These are phyloP conservation scores for Heterodera carotae DNA, from an alignment of 1,140 invertebrate species.

Conservation along the genomic window DNA sequence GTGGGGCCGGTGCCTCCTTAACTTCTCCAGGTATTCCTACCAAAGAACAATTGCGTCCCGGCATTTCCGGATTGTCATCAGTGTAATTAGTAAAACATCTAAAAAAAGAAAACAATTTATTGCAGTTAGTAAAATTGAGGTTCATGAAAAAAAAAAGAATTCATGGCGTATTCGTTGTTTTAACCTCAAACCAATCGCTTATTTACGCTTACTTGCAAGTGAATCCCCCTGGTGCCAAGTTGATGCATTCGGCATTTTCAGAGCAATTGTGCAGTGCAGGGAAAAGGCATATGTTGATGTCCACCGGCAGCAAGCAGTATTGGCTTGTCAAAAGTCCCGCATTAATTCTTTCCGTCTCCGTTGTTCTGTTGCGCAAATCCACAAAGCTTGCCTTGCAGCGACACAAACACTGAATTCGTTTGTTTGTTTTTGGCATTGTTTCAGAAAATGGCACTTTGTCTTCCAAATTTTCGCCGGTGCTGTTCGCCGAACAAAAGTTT, in stretches of 20 bases:
- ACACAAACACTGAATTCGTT: not conserved
- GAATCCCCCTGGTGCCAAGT: constrained; percentile 55
- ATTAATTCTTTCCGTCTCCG: constrained; percentile 28
- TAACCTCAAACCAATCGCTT: constrained; percentile 59
- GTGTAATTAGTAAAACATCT: constrained; percentile 1
- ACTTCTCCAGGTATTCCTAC: no score
- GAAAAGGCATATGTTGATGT: constrained; percentile 61
- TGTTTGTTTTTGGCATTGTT: not conserved
- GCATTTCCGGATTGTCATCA: constrained; percentile 1
- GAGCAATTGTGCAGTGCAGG: constrained; percentile 61
- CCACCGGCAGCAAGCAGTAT: constrained; percentile 50
- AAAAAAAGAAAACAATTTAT: not conserved
- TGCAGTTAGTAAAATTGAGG: no score
- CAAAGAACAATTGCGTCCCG: constrained; percentile 55
- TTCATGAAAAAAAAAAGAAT: no score
- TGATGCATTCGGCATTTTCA: constrained; percentile 59
- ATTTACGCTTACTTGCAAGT: constrained; percentile 56
- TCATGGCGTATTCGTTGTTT: no score
- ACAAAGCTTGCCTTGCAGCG: constrained; percentile 38
- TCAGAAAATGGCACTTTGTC: constrained; percentile 40
- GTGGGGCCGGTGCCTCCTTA: constrained; percentile 31
- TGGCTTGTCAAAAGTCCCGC: constrained; percentile 56
- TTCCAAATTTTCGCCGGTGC: constrained; percentile 62
- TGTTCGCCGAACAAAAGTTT: constrained; percentile 44
- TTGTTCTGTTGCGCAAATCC: constrained; percentile 58